These are phyloP conservation scores for Cephus pygmeus DNA, from an alignment of 2,888 invertebrate species.

Conservation along the genomic window DNA sequence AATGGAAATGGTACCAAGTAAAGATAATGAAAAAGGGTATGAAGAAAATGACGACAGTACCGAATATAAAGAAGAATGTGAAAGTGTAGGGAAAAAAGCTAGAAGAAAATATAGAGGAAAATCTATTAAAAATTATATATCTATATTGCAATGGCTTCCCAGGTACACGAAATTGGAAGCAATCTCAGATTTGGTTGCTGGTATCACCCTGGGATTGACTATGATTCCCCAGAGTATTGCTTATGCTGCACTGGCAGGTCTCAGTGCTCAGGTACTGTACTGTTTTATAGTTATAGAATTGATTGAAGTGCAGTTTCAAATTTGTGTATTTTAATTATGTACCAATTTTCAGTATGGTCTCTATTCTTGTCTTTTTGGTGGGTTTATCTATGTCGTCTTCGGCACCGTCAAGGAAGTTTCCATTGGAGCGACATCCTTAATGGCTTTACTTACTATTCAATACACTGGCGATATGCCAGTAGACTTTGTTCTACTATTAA, in stretches of 20 bases:
- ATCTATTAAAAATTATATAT: slow-evolving; percentile 62
- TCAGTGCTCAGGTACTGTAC: slow-evolving; percentile 77
- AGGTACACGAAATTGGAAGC: slow-evolving; percentile 76
- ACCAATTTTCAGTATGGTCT: slow-evolving; percentile 78
- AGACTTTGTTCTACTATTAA: slow-evolving; percentile 80
- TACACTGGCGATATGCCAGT: slow-evolving; percentile 77
- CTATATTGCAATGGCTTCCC: slow-evolving; percentile 75
- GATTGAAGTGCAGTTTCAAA: neutral
- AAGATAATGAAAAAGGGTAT: neutral
- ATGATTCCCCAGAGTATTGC: slow-evolving; percentile 95
- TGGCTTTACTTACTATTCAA: slow-evolving; percentile 86
- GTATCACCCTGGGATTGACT: slow-evolving; percentile 88
- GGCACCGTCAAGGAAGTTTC: slow-evolving; percentile 90
- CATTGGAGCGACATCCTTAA: slow-evolving; percentile 93
- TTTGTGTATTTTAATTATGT: slow-evolving; percentile 1
- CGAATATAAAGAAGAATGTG: neutral
- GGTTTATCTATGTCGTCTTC: slow-evolving; percentile 85
- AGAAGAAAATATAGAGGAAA: slow-evolving; percentile 9
- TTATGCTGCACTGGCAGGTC: slow-evolving; percentile 86
- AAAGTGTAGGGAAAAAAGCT: neutral
- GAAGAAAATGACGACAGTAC: neutral
- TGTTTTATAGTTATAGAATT: neutral
- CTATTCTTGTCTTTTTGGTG: slow-evolving; percentile 89
- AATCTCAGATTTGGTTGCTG: slow-evolving; percentile 86
- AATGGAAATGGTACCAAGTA: neutral